Base-by-base conservation (phyloP, 92 coral and sea anemone genomes). In the Epizoanthus scotinus region DNA sequence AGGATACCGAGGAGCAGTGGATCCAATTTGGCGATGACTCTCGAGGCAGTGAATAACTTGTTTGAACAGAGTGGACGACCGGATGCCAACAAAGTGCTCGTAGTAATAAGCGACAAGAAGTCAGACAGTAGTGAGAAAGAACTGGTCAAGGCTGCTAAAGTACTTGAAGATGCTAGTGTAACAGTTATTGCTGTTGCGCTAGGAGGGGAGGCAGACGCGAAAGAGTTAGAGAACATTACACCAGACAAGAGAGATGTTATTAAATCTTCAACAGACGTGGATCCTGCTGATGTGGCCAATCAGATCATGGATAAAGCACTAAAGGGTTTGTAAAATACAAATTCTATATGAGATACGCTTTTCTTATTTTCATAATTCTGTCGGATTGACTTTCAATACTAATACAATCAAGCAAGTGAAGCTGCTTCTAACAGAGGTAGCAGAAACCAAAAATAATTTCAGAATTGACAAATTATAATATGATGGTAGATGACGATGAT, bases 101-200 rank as follows among this genome's bases (percentile, higher is more conserved):
- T 95, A 24, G 81, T 95, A 17, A 86, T 95, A 83, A 90, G 95
- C 49, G 98, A 94, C 44, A 89, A 83, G 42, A 54, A 63, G 64
- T 87, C 93, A 17, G 91, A 83, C 58, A 80, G 90, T 8, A 73
- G 67, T 29, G 52, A 63, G 31, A 69, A 85, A 28, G 86, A 82
- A 49, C 66, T 88, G 10, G 66, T 27, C 24, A 57, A 52, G 58
- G 78, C 89, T 29, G 83, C 86, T 19, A 78, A 85, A 54, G 79
- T 60, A 56, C 86, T 83, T 5, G 82, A 84, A 49, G 71, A 70
- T 18, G 79, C 84, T 36, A 73, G 88, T 13, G 84, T 88, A 49
- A 85, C 84, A 14, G 88, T 91, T 47, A 78, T 91, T 58, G 78
- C 86, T 34, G 94, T 91, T n/a, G 86, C 85, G 24, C 65, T 91